These are phyloP conservation scores for Carcina quercana DNA, from an alignment of 2,888 invertebrate species.

Conservation along the genomic window DNA sequence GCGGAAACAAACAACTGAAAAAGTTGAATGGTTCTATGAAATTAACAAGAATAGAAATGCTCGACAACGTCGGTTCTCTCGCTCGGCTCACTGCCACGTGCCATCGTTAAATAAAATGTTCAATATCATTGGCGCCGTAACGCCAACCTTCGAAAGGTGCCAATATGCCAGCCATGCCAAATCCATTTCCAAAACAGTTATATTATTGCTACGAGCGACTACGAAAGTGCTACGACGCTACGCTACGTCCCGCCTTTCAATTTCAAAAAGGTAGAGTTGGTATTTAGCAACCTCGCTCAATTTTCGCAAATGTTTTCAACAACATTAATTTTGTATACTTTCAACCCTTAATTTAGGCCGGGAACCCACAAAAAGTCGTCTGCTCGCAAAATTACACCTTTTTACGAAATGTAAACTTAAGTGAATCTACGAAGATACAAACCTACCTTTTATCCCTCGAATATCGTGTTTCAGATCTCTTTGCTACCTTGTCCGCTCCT, in stretches of 20 bases:
- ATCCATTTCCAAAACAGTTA: conserved; percentile 38
- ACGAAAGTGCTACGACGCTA: conserved; percentile 41
- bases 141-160: conserved; percentile 35
- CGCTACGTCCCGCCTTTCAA: conserved; percentile 26
- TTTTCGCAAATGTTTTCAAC: neutral
- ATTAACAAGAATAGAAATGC: too few species aligned
- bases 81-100: too few species aligned
- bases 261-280: too few species aligned
- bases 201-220: conserved; percentile 42
- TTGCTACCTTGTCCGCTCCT: conserved; percentile 9
- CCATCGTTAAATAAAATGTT: conserved; percentile 46
- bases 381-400: too few species aligned
- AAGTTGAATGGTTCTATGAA: too few species aligned
- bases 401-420: neutral
- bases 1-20: too few species aligned
- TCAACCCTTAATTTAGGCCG: too few species aligned
- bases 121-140: conserved; percentile 38
- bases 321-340: neutral
- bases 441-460: conserved; percentile 6
- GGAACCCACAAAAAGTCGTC: too few species aligned
- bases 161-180: conserved; percentile 37
- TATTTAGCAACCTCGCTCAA: neutral
- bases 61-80: too few species aligned
- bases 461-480: conserved; percentile 13
- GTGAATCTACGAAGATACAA: conserved; percentile 5